phyloP scores from a whole-genome alignment of 2,888 invertebrate genomes.

The Lacanobia wlatinum region DNA sequence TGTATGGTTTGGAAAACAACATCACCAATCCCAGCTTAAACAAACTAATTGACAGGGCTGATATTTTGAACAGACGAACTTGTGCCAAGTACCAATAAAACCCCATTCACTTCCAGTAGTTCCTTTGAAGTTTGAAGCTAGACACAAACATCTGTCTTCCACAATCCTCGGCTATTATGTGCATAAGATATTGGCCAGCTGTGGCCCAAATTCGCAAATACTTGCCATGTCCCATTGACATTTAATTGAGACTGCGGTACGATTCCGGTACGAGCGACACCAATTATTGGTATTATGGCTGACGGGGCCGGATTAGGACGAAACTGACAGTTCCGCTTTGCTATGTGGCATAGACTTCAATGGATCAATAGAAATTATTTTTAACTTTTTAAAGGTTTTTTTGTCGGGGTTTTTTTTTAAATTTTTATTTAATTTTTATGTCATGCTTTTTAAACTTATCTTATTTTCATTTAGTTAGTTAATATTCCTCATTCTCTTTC shows the following conservation, averaged over 20 bases:
- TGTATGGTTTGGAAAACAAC: background rate
- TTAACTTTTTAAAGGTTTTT: no score
- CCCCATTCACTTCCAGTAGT: background rate
- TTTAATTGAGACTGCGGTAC: slow-evolving; percentile 69
- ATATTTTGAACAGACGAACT: background rate
- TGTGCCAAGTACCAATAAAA: slow-evolving; percentile 22
- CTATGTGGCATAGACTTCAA: background rate
- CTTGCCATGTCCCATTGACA: slow-evolving; percentile 69
- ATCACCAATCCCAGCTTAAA: no score
- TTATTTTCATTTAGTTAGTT: no score
- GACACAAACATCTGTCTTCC: slow-evolving; percentile 40
- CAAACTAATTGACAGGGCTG: slow-evolving; percentile 13
- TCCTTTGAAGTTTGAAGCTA: slow-evolving; percentile 45
- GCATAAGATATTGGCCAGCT: slow-evolving; percentile 43
- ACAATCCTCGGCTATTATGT: slow-evolving; percentile 37
- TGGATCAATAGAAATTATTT: no score
- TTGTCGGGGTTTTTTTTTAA: no score
- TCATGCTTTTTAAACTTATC: no score
- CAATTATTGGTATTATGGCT: slow-evolving; percentile 71
- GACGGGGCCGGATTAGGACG: slow-evolving; percentile 44
- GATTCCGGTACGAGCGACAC: slow-evolving; percentile 52
- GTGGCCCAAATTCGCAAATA: slow-evolving; percentile 62
- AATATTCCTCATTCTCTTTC: no score
- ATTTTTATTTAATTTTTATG: no score
- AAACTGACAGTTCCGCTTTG: background rate